A percentile compares a stretch with the other conserved stretches of the same genome.
These are phyloP conservation scores for Microtus oregoni DNA, from an alignment of 2,113 vertebrate species.

Conservation along the genomic window DNA sequence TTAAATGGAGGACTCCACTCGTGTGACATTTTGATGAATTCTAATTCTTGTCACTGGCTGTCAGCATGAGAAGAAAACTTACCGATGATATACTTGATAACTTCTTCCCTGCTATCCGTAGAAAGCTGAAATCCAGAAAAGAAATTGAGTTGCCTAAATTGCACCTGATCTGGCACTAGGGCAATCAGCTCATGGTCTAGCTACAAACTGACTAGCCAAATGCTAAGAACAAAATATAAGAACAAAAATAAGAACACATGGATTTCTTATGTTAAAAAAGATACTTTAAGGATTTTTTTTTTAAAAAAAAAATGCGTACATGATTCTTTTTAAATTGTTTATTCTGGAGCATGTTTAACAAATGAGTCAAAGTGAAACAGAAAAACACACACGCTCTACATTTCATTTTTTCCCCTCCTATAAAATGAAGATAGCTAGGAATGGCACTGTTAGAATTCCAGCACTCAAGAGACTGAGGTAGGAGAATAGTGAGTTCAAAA, in stretches of 20 bases:
- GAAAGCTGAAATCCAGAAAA: conserved; percentile 46
- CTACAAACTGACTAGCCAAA: background rate
- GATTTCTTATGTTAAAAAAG: background rate
- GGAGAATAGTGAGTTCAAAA: background rate
- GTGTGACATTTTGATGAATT: background rate
- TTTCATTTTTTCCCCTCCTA: background rate
- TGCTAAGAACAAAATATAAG: background rate
- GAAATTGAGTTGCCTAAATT: background rate
- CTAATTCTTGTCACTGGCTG: background rate
- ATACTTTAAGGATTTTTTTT: background rate
- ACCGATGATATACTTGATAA: background rate
- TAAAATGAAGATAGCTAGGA: background rate
- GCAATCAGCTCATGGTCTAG: background rate
- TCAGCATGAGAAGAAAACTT: background rate
- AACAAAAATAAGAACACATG: conserved; percentile 2
- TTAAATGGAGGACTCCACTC: background rate
- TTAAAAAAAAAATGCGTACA: background rate
- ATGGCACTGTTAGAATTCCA: background rate
- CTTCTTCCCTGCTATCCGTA: background rate
- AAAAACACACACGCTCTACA: background rate
- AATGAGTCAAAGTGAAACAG: background rate
- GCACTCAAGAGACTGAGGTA: background rate
- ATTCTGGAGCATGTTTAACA: background rate
- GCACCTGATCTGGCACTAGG: background rate
- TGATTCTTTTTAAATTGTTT: conserved; percentile 26